Base-by-base conservation (phyloP, 2,888 invertebrate genomes). In the Venusia cambrica region DNA sequence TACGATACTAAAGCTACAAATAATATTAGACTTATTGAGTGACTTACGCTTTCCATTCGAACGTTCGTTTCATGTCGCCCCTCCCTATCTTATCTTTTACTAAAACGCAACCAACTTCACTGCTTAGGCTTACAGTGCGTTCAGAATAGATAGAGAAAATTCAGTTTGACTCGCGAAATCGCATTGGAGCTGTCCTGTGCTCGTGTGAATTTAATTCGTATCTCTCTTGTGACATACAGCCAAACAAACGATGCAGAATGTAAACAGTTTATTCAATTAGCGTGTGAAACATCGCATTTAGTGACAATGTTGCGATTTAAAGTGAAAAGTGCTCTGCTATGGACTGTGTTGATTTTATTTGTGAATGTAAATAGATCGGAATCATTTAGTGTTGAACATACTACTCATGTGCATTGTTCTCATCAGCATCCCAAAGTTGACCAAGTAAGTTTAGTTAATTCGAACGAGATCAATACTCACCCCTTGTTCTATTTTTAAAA, bases 361-460 rank as follows among this genome's bases (percentile, higher is more conserved):
- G 51, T 65, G 48, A 54, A 62, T 57, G 18, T 66, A 3, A 12
- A 44, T n/a, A n/a, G n/a, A n/a, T n/a, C 31, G 53, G 63, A 46
- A 55, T 56, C 30, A 36, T 64, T 70, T 10, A 64, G 51, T 15
- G 15, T 20, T 10, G 30, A 41, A 28, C 16, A 36, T 10, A 36
- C 19, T 39, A 44, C 50, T 10, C 73, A 78, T 61, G 66, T 68
- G 2, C 88, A 89, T 51, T 92, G 92, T 71, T 89, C 81, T 27
- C 92, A 92, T 55, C 83, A 89, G 44, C 92, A 92, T 71, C 92
- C 92, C 1, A 90, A 89, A 60, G 89, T 88, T 34, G 89, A 92
- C 62, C 91, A 92, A 89, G 92, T 92, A 65, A 88, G 88, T 80
- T 54, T 43, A 38, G 20, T 47, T 28, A 26, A 26, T n/a, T n/a